phyloP scores from a whole-genome alignment of 1,140 invertebrate genomes.

The Polypedilum pembai region DNA sequence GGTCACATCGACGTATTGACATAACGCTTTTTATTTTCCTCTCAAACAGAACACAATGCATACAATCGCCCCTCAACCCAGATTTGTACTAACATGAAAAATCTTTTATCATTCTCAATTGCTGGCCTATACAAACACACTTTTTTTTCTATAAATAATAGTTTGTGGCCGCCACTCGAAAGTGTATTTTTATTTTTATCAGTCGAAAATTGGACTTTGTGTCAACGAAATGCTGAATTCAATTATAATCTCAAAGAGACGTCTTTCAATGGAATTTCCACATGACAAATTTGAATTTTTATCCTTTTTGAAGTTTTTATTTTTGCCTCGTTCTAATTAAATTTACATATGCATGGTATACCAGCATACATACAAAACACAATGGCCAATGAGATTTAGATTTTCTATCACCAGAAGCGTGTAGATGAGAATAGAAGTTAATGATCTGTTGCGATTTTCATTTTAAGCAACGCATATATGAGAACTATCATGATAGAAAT shows the following conservation, averaged over 20 bases:
- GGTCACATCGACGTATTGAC: background rate
- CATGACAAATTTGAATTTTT: background rate
- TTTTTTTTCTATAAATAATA: background rate
- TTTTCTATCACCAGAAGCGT: background rate
- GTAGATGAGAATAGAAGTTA: background rate
- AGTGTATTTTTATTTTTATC: background rate
- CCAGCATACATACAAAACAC: background rate
- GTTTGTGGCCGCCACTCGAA: background rate
- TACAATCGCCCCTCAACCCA: slow-evolving; percentile 21
- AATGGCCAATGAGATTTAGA: background rate
- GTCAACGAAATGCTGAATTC: slow-evolving; percentile 1
- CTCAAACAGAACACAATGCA: background rate
- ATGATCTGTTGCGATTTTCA: slow-evolving; percentile 24
- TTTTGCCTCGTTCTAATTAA: too few species aligned
- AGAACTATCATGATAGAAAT: background rate
- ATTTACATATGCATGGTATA: too few species aligned
- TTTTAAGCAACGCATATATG: background rate
- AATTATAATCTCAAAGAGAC: background rate
- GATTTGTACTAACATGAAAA: slow-evolving; percentile 25
- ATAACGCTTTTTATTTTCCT: background rate
- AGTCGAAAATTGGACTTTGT: background rate
- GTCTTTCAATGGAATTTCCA: background rate
- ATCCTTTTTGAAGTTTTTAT: background rate
- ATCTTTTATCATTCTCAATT: background rate
- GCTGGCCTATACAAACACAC: slow-evolving; percentile 15